Evolutionary conservation across 2,888 invertebrate genomes (phyloP), one percentile per base, ranked within the genome.

Genomic region (Coronaproctus castanopsis): DNA sequence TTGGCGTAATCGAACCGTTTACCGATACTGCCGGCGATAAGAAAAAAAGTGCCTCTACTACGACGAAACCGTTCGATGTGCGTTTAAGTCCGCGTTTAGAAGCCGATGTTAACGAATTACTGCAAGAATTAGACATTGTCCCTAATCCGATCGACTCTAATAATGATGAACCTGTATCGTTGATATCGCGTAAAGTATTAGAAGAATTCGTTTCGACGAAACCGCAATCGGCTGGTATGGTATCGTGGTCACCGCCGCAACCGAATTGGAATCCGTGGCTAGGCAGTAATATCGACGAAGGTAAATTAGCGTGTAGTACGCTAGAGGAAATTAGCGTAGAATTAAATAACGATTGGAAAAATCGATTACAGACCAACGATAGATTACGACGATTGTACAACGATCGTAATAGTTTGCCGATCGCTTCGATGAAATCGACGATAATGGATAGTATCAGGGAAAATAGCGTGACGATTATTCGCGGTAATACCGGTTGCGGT

Each of bases 261-360:
- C 80, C 81, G 2, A 98, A 98, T 72, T 98, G 97, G 96, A 93
- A 98, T 72, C 86, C 95, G 0, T 98, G 97, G 97, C 85, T 83
- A 19, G 87, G 84, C 0, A 91, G 90, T 68, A 97, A 97, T 70
- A 95, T 98, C 67, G 92, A 97, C 67, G 96, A 97, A 70, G 93
- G 93, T 0, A 85, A 84, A 1, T 69, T 88, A 61, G 82, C 88
- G 0, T 76, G 78, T 5, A 36, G 57, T 58, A 24, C 50, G 57
- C 22, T 20, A 5, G 8, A 56, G 8, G 48, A 36, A 18, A 20
- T 21, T 56, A 19, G 18, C 24, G 3, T 56, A 3, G 18, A 92
- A 65, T 74, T 93, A 65, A 78, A 82, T 66, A 75, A 74, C 14
- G 78, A 79, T 55, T 76, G 80, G 5, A 36, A 14, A 36, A 14